These are phyloP conservation scores for Teleopsis dalmanni DNA, from an alignment of 1,140 invertebrate species.

Conservation along the genomic window DNA sequence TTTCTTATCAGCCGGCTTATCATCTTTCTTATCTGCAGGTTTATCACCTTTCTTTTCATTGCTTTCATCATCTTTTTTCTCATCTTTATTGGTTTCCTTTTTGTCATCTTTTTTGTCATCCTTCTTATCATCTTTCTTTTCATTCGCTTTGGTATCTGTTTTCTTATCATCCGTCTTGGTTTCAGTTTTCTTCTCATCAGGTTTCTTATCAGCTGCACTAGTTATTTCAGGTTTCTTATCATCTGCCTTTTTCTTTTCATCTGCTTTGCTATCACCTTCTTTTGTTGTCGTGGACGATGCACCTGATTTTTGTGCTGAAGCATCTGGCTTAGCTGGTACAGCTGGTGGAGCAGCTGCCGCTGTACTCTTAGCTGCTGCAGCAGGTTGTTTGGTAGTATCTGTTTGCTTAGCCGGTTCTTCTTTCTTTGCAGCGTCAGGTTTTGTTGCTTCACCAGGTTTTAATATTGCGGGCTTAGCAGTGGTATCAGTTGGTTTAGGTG, in stretches of 20 bases:
- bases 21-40: conserved; percentile 15
- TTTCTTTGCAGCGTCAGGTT: conserved; percentile 33
- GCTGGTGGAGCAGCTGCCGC: conserved; percentile 24
- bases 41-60: conserved; percentile 22
- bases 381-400: conserved; percentile 23
- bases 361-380: conserved; percentile 7
- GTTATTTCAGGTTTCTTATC: conserved; percentile 15
- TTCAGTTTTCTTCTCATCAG: conserved; percentile 13
- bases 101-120: conserved; percentile 18
- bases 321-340: conserved; percentile 35
- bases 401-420: conserved; percentile 32
- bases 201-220: conserved; percentile 17
- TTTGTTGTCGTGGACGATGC: conserved; percentile 14
- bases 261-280: conserved; percentile 10
- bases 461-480: conserved; percentile 28
- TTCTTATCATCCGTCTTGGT: conserved; percentile 1
- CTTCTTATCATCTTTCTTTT: conserved; percentile 18
- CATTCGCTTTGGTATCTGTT: conserved; percentile 15
- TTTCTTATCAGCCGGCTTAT: conserved; percentile 12
- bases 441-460: conserved; percentile 26
- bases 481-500: conserved; percentile 14
- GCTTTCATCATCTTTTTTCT: conserved; percentile 29
- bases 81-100: conserved; percentile 23
- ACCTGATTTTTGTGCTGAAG: conserved; percentile 4
- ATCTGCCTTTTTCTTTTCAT: conserved; percentile 19